Evolutionary conservation across 2,113 vertebrate genomes (phyloP).

Genomic region (Alouatta palliata): DNA sequence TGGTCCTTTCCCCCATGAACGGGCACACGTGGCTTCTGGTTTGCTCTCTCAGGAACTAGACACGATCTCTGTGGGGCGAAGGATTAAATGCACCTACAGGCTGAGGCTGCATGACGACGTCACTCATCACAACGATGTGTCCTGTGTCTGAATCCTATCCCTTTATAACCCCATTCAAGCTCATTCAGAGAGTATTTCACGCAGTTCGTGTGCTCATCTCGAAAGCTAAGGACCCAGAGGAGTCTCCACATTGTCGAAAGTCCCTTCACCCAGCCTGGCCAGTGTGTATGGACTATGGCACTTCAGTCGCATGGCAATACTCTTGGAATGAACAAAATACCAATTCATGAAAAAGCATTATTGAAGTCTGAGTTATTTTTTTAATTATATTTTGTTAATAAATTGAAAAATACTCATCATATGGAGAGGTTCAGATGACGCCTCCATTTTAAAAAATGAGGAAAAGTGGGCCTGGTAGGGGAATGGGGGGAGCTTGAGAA

Average conservation of each 20-base stretch:
- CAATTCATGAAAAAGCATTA: neutral
- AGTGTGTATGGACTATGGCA: accelerated
- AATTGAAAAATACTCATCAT: neutral
- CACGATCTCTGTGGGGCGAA: accelerated
- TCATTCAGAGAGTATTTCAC: neutral
- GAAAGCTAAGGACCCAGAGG: neutral
- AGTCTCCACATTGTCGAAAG: too few relatives aligned
- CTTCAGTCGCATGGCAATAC: accelerated
- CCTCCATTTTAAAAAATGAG: neutral
- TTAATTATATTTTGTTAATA: neutral
- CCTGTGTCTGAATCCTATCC: neutral
- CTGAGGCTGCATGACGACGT: accelerated
- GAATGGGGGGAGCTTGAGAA: neutral
- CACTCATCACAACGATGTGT: neutral
- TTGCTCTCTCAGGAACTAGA: neutral
- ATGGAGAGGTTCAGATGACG: neutral
- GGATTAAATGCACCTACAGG: neutral
- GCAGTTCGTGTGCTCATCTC: accelerated
- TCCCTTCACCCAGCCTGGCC: neutral
- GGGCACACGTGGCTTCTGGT: neutral
- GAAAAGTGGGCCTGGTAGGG: neutral
- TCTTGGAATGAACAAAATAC: neutral
- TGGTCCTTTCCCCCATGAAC: neutral
- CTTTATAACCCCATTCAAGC: too few relatives aligned
- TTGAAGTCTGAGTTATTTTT: neutral